Conservation (phyloP, 1,140 invertebrate species). For the Cotesia chilonis region DNA sequence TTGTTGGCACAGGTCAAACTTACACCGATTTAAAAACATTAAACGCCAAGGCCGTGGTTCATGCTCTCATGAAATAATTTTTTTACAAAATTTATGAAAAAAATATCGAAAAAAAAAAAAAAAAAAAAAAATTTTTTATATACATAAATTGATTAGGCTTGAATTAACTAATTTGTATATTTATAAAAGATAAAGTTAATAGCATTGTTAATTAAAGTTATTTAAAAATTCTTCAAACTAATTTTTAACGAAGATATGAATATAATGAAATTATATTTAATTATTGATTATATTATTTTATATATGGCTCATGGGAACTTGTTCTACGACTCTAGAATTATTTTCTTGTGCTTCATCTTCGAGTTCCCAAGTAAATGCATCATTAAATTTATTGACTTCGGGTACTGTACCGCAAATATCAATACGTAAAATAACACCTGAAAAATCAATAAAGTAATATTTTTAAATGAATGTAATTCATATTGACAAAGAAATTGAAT, state of each 20-base stretch:
- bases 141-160: background rate
- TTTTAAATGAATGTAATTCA: background rate
- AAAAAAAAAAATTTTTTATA: slow-evolving; percentile 27
- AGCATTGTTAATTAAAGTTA: slow-evolving; percentile 23
- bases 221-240: slow-evolving; percentile 25
- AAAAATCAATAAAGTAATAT: slow-evolving; percentile 6
- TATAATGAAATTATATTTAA: background rate
- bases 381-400: slow-evolving; percentile 64
- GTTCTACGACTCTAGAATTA: slow-evolving; percentile 44
- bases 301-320: slow-evolving; percentile 57
- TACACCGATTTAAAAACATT: slow-evolving; percentile 97
- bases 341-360: slow-evolving; percentile 51
- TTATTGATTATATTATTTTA: slow-evolving; percentile 39
- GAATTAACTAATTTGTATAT: slow-evolving; percentile 28
- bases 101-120: background rate
- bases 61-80: slow-evolving; percentile 91
- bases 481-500: background rate
- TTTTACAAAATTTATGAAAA: slow-evolving; percentile 17
- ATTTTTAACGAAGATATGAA: background rate
- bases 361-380: slow-evolving; percentile 62
- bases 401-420: slow-evolving; percentile 58
- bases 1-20: slow-evolving; percentile 99
- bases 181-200: slow-evolving; percentile 26
- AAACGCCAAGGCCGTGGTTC: slow-evolving; percentile 96
- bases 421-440: slow-evolving; percentile 60